phyloP scores from a whole-genome alignment of 2,113 vertebrate species.

The Phaetusa simplex region DNA sequence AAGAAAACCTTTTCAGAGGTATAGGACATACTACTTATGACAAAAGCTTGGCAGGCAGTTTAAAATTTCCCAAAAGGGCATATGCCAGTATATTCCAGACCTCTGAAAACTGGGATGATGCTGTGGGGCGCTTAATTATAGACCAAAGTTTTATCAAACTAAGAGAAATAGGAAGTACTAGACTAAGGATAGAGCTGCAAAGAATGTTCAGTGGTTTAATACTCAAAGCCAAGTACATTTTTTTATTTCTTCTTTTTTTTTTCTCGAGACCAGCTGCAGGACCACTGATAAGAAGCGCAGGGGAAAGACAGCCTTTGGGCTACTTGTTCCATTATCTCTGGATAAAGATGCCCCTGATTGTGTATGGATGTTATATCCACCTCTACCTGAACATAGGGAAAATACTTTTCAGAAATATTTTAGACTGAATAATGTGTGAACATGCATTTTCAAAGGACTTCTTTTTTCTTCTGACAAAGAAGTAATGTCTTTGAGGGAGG shows the following conservation, averaged over 20 bases:
- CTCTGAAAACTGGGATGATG: not conserved
- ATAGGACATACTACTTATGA: not conserved
- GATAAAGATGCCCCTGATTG: not conserved
- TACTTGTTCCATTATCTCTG: not conserved
- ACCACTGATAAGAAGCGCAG: slow-evolving; percentile 27
- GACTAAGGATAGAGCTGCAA: not conserved
- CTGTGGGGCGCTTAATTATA: not conserved
- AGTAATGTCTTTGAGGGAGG: not conserved
- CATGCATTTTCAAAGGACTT: not conserved
- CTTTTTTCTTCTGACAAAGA: not conserved
- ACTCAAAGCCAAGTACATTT: not conserved
- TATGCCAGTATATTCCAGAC: not conserved
- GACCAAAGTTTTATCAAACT: not conserved
- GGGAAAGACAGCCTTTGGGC: slow-evolving; percentile 9
- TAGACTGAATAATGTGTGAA: not conserved
- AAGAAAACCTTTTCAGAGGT: not conserved
- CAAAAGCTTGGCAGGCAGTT: not conserved
- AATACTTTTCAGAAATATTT: not conserved
- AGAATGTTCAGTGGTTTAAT: not conserved
- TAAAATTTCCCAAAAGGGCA: not conserved
- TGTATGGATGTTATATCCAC: not conserved
- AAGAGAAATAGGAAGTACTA: not conserved
- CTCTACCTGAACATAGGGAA: not conserved
- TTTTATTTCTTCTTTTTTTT: not conserved
- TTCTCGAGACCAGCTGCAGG: not conserved